A percentile compares a stretch with the other conserved stretches of the same genome.
Conservation (phyloP, 1,140 invertebrate genomes). For the Branchinecta lynchi region DNA sequence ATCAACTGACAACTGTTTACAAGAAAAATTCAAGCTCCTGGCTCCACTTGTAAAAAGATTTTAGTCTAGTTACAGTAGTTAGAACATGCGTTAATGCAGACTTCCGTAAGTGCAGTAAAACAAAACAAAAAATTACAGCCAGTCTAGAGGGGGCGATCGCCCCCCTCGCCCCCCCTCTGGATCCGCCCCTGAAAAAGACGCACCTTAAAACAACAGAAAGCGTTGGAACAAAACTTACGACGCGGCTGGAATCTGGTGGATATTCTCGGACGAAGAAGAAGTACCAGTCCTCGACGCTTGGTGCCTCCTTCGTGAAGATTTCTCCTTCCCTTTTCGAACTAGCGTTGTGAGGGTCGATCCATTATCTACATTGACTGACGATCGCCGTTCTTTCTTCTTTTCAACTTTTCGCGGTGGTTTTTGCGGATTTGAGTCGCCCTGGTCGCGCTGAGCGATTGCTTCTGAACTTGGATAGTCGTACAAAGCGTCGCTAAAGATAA, state of each 20-base stretch:
- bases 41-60: too few species aligned
- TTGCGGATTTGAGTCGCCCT: background rate
- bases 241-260: background rate
- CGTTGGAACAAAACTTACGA: background rate
- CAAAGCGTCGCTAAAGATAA: conserved; percentile 53
- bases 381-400: background rate
- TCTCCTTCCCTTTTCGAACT: background rate
- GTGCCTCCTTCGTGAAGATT: background rate
- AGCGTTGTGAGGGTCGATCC: background rate
- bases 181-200: too few species aligned
- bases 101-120: too few species aligned
- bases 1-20: too few species aligned
- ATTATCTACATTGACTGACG: background rate
- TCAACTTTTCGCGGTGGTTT: background rate
- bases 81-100: too few species aligned
- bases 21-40: too few species aligned
- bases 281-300: background rate
- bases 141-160: too few species aligned
- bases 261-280: background rate
- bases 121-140: too few species aligned
- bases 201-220: too few species aligned
- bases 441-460: conserved; percentile 25
- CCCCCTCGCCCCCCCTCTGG: too few species aligned
- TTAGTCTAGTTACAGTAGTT: too few species aligned
- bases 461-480: conserved; percentile 57